Evolutionary conservation across 2,888 invertebrate genomes (phyloP).

Genomic region (Colostygia pectinataria): DNA sequence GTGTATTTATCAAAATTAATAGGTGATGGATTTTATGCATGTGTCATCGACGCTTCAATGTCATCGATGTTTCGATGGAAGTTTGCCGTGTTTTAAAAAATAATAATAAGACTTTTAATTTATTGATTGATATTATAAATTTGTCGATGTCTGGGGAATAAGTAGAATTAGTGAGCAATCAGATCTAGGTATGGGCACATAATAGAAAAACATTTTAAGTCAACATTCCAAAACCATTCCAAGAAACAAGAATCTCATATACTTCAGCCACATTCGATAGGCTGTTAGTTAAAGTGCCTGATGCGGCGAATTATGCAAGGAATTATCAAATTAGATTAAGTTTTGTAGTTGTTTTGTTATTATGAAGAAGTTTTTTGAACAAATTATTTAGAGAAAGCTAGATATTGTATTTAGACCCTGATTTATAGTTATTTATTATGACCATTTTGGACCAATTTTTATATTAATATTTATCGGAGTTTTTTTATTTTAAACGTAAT

Average conservation of each 20-base stretch:
- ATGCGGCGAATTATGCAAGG: slow-evolving; percentile 7
- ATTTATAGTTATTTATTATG: slow-evolving; percentile 13
- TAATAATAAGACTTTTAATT: not conserved
- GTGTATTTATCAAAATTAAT: slow-evolving; percentile 29
- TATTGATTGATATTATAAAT: not conserved
- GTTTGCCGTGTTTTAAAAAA: no score
- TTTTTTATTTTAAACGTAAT: not conserved
- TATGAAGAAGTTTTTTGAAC: slow-evolving; percentile 7
- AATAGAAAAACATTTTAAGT: slow-evolving; percentile 2
- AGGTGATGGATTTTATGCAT: slow-evolving; percentile 27
- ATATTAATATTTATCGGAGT: slow-evolving; percentile 1
- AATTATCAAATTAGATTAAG: slow-evolving; percentile 13
- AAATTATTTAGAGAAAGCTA: slow-evolving; percentile 10
- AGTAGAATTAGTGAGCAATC: not conserved
- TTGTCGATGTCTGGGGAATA: slow-evolving; percentile 1
- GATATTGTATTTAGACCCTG: slow-evolving; percentile 17
- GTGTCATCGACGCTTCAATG: not conserved
- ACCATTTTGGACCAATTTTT: slow-evolving; percentile 33
- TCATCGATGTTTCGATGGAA: no score
- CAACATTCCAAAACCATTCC: slow-evolving; percentile 24
- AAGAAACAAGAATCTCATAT: not conserved
- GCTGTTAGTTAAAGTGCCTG: slow-evolving; percentile 25
- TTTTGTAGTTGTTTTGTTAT: slow-evolving; percentile 6
- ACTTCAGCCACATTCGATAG: not conserved
- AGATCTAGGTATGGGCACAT: slow-evolving; percentile 4